phyloP scores from a whole-genome alignment of 1,140 invertebrate species.

The Drosophila simulans region DNA sequence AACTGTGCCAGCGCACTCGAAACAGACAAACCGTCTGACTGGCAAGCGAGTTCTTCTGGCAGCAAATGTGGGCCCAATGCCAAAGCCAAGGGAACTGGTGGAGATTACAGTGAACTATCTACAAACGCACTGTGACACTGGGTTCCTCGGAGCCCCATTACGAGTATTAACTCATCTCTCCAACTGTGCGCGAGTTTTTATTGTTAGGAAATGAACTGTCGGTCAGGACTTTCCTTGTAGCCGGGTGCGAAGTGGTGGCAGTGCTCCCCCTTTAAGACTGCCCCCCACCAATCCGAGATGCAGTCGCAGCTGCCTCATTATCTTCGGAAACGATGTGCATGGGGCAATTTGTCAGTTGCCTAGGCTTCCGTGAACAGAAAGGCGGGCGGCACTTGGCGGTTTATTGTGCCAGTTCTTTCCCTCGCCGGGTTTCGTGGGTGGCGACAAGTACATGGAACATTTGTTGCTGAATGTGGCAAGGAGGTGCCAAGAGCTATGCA shows the following conservation, averaged over 20 bases:
- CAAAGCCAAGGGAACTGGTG: constrained; percentile 7
- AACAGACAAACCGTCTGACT: constrained; percentile 49
- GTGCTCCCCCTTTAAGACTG: not conserved
- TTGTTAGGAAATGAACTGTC: too few species aligned
- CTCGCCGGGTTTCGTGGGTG: constrained; percentile 14
- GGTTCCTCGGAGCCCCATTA: too few species aligned
- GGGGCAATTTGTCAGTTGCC: constrained; percentile 57
- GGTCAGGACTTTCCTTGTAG: too few species aligned
- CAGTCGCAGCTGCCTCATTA: constrained; percentile 33
- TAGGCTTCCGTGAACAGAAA: constrained; percentile 1
- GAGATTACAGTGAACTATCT: constrained; percentile 3
- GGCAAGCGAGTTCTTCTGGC: constrained; percentile 27
- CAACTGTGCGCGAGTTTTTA: too few species aligned
- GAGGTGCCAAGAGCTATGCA: constrained; percentile 17
- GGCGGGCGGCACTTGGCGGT: constrained; percentile 43
- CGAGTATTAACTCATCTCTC: too few species aligned
- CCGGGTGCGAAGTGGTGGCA: too few species aligned
- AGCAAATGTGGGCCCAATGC: constrained; percentile 26
- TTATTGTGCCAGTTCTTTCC: constrained; percentile 64
- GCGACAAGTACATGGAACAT: constrained; percentile 6
- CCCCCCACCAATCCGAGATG: not conserved
- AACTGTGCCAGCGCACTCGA: constrained; percentile 56
- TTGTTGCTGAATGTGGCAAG: not conserved
- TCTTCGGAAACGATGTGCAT: constrained; percentile 33
- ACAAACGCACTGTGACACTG: not conserved